phyloP scores from a whole-genome alignment of 2,888 invertebrate genomes.

The Conistra vaccinii region DNA sequence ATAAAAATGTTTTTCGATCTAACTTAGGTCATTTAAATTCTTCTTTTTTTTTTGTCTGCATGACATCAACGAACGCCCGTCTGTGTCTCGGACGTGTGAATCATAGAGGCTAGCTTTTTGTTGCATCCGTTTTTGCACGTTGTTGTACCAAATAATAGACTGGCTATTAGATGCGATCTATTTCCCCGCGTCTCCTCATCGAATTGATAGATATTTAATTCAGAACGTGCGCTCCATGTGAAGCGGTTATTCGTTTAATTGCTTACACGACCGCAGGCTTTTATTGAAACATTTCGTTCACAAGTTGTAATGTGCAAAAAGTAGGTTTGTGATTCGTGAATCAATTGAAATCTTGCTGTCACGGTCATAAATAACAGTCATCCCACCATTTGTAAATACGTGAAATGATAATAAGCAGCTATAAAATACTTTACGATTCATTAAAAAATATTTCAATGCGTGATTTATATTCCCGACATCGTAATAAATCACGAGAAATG shows the following conservation, averaged over 20 bases:
- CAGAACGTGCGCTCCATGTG: slow-evolving; percentile 58
- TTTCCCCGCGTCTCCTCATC: slow-evolving; percentile 62
- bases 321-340: slow-evolving; percentile 10
- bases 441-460: slow-evolving; percentile 43
- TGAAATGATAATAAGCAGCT: slow-evolving; percentile 45
- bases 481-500: slow-evolving; percentile 60
- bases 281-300: slow-evolving; percentile 31
- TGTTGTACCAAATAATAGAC: slow-evolving; percentile 54
- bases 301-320: slow-evolving; percentile 25
- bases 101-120: slow-evolving; percentile 48
- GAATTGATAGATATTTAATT: slow-evolving; percentile 71
- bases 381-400: slow-evolving; percentile 36
- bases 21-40: not conserved
- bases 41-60: not conserved
- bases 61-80: slow-evolving; percentile 25
- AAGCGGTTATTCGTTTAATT: slow-evolving; percentile 54
- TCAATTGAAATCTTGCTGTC: slow-evolving; percentile 24
- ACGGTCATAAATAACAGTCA: slow-evolving; percentile 33
- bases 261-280: slow-evolving; percentile 40
- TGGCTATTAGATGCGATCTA: slow-evolving; percentile 69
- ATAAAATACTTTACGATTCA: slow-evolving; percentile 53
- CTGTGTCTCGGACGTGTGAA: slow-evolving; percentile 30
- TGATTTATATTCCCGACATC: slow-evolving; percentile 50
- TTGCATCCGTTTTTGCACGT: slow-evolving; percentile 47
- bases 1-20: not conserved